Evolutionary conservation across 2,113 vertebrate genomes (phyloP), one percentile per base, ranked within the genome.

Genomic region (Notothenia rossii): DNA sequence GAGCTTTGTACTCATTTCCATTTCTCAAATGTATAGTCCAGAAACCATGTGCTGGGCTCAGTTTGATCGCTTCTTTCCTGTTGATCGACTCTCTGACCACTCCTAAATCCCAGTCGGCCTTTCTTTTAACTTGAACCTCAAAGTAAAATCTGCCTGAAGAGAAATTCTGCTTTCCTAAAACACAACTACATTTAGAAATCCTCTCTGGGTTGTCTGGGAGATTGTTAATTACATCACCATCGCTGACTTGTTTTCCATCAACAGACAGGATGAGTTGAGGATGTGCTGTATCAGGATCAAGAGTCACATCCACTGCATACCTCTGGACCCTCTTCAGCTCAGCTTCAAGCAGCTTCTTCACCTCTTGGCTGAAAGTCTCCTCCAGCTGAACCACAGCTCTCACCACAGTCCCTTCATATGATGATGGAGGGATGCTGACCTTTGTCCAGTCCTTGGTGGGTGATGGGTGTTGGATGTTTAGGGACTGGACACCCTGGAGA

Each of bases 261-360:
- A 43, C 40, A 2, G 73, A 77, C 59, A 71, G n/a, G 46, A 46
- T 22, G n/a, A 82, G 62, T 0, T 0, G 0, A 1, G 62, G 56
- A 75, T 75, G 0, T 7, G 65, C 72, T 70, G 64, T 69, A 13
- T 82, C 65, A 70, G 79, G 72, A 71, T 75, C 72, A 5, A 75
- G 50, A 55, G 72, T 75, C 36, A 82, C 59, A 43, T 82, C 54
- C 33, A 36, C 29, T 29, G 18, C 59, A n/a, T n/a, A n/a, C n/a
- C n/a, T n/a, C n/a, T n/a, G n/a, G n/a, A n/a, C n/a, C n/a, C n/a
- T n/a, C n/a, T n/a, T n/a, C n/a, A n/a, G n/a, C n/a, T n/a, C n/a
- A n/a, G n/a, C n/a, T n/a, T n/a, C n/a, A n/a, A n/a, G n/a, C n/a
- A n/a, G n/a, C n/a, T n/a, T n/a, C n/a, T n/a, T n/a, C n/a, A n/a